Conservation (phyloP, 2,888 invertebrate genomes). For the Julus scanicus region DNA sequence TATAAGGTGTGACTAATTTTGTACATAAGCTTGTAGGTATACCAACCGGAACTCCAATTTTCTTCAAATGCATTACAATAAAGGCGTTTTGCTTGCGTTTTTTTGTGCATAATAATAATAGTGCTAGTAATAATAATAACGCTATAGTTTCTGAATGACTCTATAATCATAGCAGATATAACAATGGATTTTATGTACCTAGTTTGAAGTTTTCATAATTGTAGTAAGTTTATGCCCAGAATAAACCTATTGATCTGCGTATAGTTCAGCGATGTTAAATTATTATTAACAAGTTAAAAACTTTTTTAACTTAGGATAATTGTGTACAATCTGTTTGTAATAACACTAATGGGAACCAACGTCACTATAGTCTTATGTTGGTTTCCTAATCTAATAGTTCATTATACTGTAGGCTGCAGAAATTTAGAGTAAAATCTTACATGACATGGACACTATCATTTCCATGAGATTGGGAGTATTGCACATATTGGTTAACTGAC, state of each 20-base stretch:
- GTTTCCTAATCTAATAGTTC: no score
- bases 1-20: conserved; percentile 39
- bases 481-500: conserved; percentile 51
- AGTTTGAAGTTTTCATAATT: not conserved
- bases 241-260: not conserved
- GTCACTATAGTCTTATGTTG: no score
- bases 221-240: not conserved
- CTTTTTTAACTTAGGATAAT: no score
- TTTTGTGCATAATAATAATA: conserved; percentile 10
- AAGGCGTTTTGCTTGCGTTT: not conserved
- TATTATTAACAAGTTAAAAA: not conserved
- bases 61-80: conserved; percentile 36
- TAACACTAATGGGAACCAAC: no score
- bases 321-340: no score
- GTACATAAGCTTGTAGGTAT: not conserved
- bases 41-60: conserved; percentile 39
- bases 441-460: conserved; percentile 52
- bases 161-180: not conserved
- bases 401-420: no score
- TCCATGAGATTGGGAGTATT: conserved; percentile 44
- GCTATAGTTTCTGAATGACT: not conserved
- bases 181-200: not conserved
- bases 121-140: not conserved
- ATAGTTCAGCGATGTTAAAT: not conserved
- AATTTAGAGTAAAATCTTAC: no score